phyloP scores from a whole-genome alignment of 2,888 invertebrate genomes.

The Campopleginae sp. region DNA sequence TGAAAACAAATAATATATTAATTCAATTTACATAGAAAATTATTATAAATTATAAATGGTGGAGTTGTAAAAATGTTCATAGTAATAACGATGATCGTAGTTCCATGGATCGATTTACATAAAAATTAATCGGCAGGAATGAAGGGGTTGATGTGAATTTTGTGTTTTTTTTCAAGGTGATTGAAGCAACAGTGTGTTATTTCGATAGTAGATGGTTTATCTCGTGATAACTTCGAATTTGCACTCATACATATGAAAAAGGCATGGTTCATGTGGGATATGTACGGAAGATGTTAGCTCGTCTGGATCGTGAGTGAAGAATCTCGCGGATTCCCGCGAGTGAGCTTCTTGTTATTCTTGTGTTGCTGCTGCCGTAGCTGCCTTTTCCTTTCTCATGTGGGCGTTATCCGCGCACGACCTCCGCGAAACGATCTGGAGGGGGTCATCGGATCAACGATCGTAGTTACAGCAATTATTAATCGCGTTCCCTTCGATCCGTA shows the following conservation, averaged over 20 bases:
- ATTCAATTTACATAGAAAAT: no score
- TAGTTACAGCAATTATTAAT: constrained; percentile 78
- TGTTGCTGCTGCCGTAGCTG: constrained; percentile 51
- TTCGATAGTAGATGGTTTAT: constrained; percentile 19
- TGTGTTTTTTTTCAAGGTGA: not conserved
- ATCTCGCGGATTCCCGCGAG: constrained; percentile 60
- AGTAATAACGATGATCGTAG: not conserved
- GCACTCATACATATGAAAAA: constrained; percentile 37
- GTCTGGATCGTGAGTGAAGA: constrained; percentile 65
- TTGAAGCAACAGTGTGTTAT: constrained; percentile 1
- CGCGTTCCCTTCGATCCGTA: constrained; percentile 72
- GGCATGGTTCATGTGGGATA: constrained; percentile 21
- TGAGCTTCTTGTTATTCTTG: constrained; percentile 56
- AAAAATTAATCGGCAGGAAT: constrained; percentile 15
- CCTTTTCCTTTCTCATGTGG: constrained; percentile 74
- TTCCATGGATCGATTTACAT: not conserved
- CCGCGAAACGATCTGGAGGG: constrained; percentile 75
- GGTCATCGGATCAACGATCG: constrained; percentile 80
- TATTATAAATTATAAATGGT: no score
- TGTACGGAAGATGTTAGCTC: constrained; percentile 37
- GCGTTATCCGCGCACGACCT: constrained; percentile 76
- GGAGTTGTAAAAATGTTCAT: not conserved
- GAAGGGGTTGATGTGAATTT: not conserved
- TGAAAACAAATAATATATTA: no score
- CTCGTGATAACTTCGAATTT: constrained; percentile 22